phyloP scores from a whole-genome alignment of 2,888 invertebrate genomes.

The Netelia virgata region DNA sequence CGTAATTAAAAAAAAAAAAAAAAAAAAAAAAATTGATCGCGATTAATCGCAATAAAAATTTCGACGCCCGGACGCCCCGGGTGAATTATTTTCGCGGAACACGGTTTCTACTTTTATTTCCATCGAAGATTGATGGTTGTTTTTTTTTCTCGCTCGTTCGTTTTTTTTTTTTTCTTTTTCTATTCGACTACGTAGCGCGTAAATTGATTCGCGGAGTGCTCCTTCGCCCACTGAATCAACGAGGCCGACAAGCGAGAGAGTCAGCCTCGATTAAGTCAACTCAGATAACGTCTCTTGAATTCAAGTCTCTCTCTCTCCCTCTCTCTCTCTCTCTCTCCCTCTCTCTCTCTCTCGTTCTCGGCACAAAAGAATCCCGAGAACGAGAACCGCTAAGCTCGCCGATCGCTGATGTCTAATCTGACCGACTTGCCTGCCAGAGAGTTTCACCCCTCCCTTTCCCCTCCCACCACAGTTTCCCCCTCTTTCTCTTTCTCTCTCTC shows the following conservation, averaged over 20 bases:
- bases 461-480: slow-evolving; percentile 26
- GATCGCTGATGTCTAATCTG: slow-evolving; percentile 71
- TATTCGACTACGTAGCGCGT: background rate
- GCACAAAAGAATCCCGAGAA: slow-evolving; percentile 34
- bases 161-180: slow-evolving; percentile 5
- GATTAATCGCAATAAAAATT: slow-evolving; percentile 17
- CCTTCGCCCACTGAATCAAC: slow-evolving; percentile 45
- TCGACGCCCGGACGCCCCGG: slow-evolving; percentile 19
- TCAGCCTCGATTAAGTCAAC: slow-evolving; percentile 48
- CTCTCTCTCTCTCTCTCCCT: slow-evolving; percentile 4
- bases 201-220: slow-evolving; percentile 43
- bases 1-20: background rate
- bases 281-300: slow-evolving; percentile 39
- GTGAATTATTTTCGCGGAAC: slow-evolving; percentile 8
- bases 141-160: background rate
- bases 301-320: slow-evolving; percentile 6
- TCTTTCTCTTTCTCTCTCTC: no score
- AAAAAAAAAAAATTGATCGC: background rate
- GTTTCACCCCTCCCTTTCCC: slow-evolving; percentile 67
- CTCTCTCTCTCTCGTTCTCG: slow-evolving; percentile 24
- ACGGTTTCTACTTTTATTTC: background rate
- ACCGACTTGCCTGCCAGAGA: slow-evolving; percentile 72
- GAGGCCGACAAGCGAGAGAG: slow-evolving; percentile 26
- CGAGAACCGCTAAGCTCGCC: slow-evolving; percentile 66
- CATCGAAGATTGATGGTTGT: slow-evolving; percentile 33